Evolutionary conservation across 2,797 vertebrate genomes (phyloP).

Genomic region (Alfaro cultratus): DNA sequence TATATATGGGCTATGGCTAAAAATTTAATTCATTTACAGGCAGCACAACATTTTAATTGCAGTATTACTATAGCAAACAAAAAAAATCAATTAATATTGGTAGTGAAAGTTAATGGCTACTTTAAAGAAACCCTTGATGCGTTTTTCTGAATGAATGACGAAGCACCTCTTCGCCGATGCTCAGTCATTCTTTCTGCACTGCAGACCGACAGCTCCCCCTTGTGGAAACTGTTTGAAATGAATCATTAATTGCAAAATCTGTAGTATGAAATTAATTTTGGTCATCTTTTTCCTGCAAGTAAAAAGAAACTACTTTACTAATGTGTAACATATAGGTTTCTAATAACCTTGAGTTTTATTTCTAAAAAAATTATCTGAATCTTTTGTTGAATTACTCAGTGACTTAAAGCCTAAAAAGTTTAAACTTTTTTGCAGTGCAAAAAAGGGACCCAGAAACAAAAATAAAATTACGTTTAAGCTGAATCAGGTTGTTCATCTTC

Average conservation of each 20-base stretch:
- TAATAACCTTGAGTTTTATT: too few relatives aligned
- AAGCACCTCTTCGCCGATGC: slow-evolving; percentile 18
- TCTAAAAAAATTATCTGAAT: too few relatives aligned
- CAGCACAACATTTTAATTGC: not conserved
- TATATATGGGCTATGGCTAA: not conserved
- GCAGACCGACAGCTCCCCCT: slow-evolving; percentile 42
- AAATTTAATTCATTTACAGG: not conserved
- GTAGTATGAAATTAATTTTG: too few relatives aligned
- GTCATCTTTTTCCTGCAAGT: too few relatives aligned
- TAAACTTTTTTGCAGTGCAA: too few relatives aligned
- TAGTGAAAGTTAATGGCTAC: not conserved
- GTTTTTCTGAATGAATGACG: slow-evolving; percentile 57
- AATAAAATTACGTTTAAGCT: not conserved
- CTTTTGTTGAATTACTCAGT: too few relatives aligned
- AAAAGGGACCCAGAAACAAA: not conserved
- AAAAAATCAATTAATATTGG: not conserved
- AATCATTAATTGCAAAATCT: too few relatives aligned
- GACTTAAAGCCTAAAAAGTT: too few relatives aligned
- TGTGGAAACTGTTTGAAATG: slow-evolving; percentile 30
- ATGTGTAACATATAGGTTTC: too few relatives aligned
- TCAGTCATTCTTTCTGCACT: slow-evolving; percentile 18
- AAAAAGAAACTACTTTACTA: too few relatives aligned
- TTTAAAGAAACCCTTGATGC: not conserved
- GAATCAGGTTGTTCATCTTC: not conserved
- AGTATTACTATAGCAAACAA: not conserved